Base-by-base conservation (phyloP, 2,888 invertebrate genomes). In the Papilio protenor region DNA sequence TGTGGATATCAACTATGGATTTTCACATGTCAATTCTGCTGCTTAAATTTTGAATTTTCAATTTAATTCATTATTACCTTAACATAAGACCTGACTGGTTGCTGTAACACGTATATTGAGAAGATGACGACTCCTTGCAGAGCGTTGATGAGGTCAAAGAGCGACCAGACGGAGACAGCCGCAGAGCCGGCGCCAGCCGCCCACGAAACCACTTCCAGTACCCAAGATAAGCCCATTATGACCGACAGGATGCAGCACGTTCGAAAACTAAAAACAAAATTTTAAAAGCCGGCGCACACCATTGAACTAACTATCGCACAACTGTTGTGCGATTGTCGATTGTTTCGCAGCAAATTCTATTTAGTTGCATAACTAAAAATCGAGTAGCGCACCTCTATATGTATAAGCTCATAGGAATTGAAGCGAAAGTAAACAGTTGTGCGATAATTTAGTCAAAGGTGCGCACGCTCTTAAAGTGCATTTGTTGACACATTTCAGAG, bases 221-320 rank as follows among this genome's bases (percentile, higher is more conserved):
- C 93, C 97, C 97, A 97, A 73, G 96, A 96, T 12, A 96, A 89
- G 0, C 96, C 96, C 95, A 97, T 96, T 80, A 97, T 95, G 79
- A 96, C 91, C 76, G 96, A 96, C 10, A 97, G 91, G 59, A 96
- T 90, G 80, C 96, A 91, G 82, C 96, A 95, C 73, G 95, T 95
- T 12, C 27, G 1, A 27, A 27, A 27, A 77, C 96, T 95, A 81
- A 79, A 84, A n/a, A 45, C 16, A 59, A 66, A 73, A 27, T 57
- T n/a, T 3, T 14, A 59, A n/a, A 3, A 6, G 6, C 33, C 33
- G 33, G 33, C 33, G 5, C 33, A 33, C 33, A 33, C 2, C 33
- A 2, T 33, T 33, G 33, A 33, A 3, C 6, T 5, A 33, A 33
- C 33, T 33, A 33, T 33, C 33, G 33, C 33, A 5, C 33, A 6